A percentile compares a stretch with the other conserved stretches of the same genome.
phyloP scores from a whole-genome alignment of 1,140 invertebrate genomes.

The Apis dorsata region DNA sequence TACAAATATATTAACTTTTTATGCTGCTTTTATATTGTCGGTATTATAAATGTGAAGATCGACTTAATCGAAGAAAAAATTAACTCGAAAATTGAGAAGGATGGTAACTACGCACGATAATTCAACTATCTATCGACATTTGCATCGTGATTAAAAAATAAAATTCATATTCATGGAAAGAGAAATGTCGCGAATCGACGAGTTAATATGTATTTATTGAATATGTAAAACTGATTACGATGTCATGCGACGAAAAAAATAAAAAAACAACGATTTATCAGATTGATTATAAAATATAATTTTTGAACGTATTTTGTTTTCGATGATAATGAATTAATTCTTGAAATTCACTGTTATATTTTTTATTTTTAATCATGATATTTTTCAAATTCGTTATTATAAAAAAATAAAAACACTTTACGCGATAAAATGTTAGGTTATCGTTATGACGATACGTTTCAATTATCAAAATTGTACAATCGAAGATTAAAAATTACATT shows the following conservation, averaged over 20 bases:
- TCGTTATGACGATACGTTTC: too few species aligned
- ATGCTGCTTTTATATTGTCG: not conserved
- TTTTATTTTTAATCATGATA: too few species aligned
- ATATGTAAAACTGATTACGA: conserved; percentile 47
- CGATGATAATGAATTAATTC: too few species aligned
- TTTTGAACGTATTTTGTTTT: too few species aligned
- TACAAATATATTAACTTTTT: not conserved
- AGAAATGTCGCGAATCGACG: conserved; percentile 5
- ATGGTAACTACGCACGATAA: not conserved
- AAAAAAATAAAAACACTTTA: too few species aligned
- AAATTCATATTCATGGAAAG: not conserved
- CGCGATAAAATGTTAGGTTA: too few species aligned
- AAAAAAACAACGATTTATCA: not conserved
- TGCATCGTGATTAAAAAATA: conserved; percentile 18
- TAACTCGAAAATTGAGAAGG: not conserved
- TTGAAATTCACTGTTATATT: too few species aligned
- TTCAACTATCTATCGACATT: not conserved
- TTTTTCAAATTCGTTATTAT: too few species aligned
- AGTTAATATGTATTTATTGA: conserved; percentile 15
- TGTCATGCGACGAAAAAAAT: not conserved
- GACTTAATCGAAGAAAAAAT: not conserved
- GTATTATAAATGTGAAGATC: not conserved
- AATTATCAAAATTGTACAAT: too few species aligned
- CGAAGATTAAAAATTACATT: too few species aligned
- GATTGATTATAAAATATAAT: too few species aligned